These are phyloP conservation scores for Phortica magna DNA, from an alignment of 2,888 invertebrate species.

Conservation along the genomic window DNA sequence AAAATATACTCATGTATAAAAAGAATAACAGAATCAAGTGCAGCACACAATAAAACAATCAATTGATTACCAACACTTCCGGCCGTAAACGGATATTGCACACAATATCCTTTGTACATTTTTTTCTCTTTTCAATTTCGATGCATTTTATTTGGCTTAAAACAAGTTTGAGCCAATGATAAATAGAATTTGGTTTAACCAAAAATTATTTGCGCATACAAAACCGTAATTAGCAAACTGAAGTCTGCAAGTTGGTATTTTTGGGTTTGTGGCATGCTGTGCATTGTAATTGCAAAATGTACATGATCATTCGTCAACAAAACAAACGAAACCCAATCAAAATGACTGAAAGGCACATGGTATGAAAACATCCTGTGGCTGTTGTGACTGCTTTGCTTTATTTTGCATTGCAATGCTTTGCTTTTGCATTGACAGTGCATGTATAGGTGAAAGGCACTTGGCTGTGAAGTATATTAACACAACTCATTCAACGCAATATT, in stretches of 20 bases:
- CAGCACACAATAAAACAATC: slow-evolving; percentile 71
- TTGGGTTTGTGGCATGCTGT: not conserved
- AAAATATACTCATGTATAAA: too few relatives aligned
- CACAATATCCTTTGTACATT: slow-evolving; percentile 61
- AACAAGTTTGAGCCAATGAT: too few relatives aligned
- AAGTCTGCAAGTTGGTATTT: not conserved
- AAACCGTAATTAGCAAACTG: not conserved
- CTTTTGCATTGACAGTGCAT: too few relatives aligned
- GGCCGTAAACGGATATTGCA: slow-evolving; percentile 69
- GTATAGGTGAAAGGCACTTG: not conserved
- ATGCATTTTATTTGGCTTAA: not conserved
- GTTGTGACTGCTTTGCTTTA: not conserved
- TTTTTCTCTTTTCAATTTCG: slow-evolving; percentile 34
- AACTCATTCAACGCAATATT: slow-evolving; percentile 35
- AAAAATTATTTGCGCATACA: not conserved
- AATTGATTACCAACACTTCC: slow-evolving; percentile 73
- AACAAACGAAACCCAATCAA: not conserved
- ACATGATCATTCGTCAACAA: not conserved
- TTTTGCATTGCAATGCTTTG: not conserved
- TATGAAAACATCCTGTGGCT: not conserved
- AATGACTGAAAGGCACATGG: not conserved
- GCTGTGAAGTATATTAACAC: not conserved
- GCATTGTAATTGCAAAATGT: slow-evolving; percentile 5
- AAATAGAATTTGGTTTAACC: not conserved
- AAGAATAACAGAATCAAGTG: too few relatives aligned